Percentiles rank a stretch among this genome's conserved stretches.
Evolutionary conservation across 1,140 invertebrate genomes (phyloP).

Genomic region (Tetragnatha versicolor): DNA sequence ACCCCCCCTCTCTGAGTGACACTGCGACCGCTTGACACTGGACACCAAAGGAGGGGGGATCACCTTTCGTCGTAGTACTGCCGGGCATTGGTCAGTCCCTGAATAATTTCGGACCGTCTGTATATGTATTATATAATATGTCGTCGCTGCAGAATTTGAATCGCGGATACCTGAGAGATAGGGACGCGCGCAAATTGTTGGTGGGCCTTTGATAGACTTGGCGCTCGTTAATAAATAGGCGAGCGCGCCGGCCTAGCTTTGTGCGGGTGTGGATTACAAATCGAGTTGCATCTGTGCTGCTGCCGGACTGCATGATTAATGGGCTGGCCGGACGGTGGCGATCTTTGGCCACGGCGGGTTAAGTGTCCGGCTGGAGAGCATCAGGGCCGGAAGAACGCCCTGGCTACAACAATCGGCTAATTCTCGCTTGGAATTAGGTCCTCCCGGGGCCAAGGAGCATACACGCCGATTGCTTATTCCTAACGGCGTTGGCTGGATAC

Average conservation of each 20-base stretch:
- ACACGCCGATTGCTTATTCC: too few species aligned
- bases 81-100: conserved; percentile 47
- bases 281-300: background rate
- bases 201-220: conserved; percentile 48
- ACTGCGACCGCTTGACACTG: background rate
- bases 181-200: conserved; percentile 39
- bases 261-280: background rate
- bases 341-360: background rate
- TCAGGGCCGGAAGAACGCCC: background rate
- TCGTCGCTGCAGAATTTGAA: conserved; percentile 42
- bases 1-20: background rate
- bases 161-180: conserved; percentile 22
- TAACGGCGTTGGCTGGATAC: too few species aligned
- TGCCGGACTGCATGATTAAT: background rate
- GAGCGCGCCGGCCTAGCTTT: background rate
- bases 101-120: conserved; percentile 46
- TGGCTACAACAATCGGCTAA: background rate
- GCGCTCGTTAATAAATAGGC: conserved; percentile 47
- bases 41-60: conserved; percentile 2
- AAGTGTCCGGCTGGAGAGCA: background rate
- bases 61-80: conserved; percentile 35
- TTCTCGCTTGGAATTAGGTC: background rate
- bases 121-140: conserved; percentile 52
- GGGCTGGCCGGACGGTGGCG: background rate
- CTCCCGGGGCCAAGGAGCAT: too few species aligned